Conservation (phyloP, 2,888 invertebrate genomes). For the Eupithecia pulchellata region DNA sequence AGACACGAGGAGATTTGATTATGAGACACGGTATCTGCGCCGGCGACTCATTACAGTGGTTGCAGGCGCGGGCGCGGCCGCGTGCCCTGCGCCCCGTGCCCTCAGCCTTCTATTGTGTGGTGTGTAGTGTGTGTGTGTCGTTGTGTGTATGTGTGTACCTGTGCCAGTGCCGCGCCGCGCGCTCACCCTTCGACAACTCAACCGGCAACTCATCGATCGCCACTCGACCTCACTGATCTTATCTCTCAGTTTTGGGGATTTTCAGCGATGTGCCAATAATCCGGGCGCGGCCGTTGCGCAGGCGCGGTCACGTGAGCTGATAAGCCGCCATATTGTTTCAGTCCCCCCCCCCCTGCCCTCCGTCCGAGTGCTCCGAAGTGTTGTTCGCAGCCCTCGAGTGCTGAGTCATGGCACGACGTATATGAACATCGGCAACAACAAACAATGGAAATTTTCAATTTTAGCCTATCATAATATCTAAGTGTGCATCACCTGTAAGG, state of each 20-base stretch:
- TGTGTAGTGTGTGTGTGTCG: too few species aligned
- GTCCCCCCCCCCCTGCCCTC: constrained; percentile 40
- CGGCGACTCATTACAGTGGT: constrained; percentile 63
- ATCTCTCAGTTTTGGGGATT: constrained; percentile 79
- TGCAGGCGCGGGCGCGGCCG: constrained; percentile 25
- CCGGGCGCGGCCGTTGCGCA: constrained; percentile 45
- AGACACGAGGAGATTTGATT: constrained; percentile 78
- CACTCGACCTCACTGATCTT: constrained; percentile 78
- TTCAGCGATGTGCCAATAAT: constrained; percentile 80
- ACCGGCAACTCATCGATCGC: constrained; percentile 73
- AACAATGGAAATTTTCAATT: constrained; percentile 3
- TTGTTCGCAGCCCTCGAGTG: constrained; percentile 29
- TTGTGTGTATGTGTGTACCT: constrained; percentile 8
- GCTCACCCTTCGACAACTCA: constrained; percentile 1
- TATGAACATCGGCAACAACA: neutral
- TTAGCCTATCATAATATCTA: neutral
- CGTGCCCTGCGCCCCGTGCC: constrained; percentile 24
- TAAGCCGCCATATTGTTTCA: constrained; percentile 80
- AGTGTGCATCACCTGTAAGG: neutral
- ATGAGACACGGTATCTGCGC: constrained; percentile 69
- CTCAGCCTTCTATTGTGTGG: too few species aligned
- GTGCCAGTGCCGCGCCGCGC: neutral
- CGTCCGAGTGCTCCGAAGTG: constrained; percentile 53
- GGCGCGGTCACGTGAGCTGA: constrained; percentile 66
- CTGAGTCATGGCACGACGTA: constrained; percentile 38